Evolutionary conservation across 2,888 invertebrate species (phyloP), one percentile per base, ranked within the genome.

Genomic region (Acrocera orbiculus): DNA sequence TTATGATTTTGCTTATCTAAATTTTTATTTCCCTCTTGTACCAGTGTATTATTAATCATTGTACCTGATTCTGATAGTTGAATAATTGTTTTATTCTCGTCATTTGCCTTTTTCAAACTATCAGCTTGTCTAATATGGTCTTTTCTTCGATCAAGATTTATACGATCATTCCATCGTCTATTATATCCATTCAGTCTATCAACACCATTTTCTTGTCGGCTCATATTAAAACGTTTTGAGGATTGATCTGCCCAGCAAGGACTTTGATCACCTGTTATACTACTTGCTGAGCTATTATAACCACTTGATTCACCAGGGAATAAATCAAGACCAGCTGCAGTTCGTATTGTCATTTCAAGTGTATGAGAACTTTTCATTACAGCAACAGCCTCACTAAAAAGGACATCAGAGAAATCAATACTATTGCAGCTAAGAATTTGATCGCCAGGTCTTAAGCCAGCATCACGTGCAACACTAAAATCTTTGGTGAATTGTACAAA

Each of bases 381-480:
- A 39, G 76, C 70, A 43, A 85, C 78, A 34, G 85, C 85, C 65
- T 86, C 83, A 48, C 76, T 77, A 54, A 86, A 86, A 20, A 76
- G 67, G 42, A 83, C 74, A 56, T 79, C 79, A 36, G 69, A 64
- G 51, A 77, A 77, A 50, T 77, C 76, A 36, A 76, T 67, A 40
- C 82, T 85, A 54, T 93, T 92, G 56, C 90, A 90, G 46, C 78
- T 77, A 34, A 90, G 58, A 42, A 93, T 82, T 61, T 90, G 87
- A 58, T 93, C 92, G 5, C 90, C 90, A 1, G 86, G 82, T 47
- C 82, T 69, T 11, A 93, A 62, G 0, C 90, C 90, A 2, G 85
- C 81, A 47, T 86, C 81, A 30, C 82, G 68, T 0, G 90, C 90
- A 36, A 90, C 76, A 27, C 90, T 86, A 16, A 80, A 80, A 44